These are phyloP conservation scores for Thamnophis elegans DNA, from an alignment of 2,797 vertebrate species.

Conservation along the genomic window DNA sequence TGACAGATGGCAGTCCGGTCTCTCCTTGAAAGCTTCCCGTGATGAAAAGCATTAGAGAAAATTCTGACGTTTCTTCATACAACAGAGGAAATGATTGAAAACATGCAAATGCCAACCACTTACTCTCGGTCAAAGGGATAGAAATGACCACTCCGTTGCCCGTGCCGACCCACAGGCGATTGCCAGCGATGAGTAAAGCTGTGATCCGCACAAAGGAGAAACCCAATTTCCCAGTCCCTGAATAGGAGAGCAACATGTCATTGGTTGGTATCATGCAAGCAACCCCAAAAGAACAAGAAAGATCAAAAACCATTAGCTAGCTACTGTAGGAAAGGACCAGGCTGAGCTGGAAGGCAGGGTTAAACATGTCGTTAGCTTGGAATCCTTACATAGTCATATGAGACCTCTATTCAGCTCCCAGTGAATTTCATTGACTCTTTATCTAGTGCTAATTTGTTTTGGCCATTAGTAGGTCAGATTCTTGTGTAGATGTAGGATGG, in stretches of 20 bases:
- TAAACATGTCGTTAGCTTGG: neutral
- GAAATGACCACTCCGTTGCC: conserved; percentile 98
- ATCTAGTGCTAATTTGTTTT: neutral
- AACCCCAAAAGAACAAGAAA: neutral
- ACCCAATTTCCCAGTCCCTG: conserved; percentile 95
- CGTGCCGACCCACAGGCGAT: conserved; percentile 97
- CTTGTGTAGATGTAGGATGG: neutral
- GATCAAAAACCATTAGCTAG: neutral
- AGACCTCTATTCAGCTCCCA: too few species aligned
- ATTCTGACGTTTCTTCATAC: neutral
- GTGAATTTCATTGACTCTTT: neutral
- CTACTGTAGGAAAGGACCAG: neutral
- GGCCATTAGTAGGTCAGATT: neutral
- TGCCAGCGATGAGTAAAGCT: conserved; percentile 93
- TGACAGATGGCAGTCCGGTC: too few species aligned
- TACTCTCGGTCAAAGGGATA: conserved; percentile 96
- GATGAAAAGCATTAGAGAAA: neutral
- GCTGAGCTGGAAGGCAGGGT: neutral
- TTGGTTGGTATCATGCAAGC: neutral
- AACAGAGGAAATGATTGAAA: neutral
- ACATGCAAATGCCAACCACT: conserved; percentile 59
- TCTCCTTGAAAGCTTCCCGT: too few species aligned
- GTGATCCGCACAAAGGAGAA: conserved; percentile 98
- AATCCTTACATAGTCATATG: neutral
- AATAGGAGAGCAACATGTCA: neutral